Evolutionary conservation across 2,888 invertebrate genomes (phyloP).

Genomic region (Chrysolina haemoptera): DNA sequence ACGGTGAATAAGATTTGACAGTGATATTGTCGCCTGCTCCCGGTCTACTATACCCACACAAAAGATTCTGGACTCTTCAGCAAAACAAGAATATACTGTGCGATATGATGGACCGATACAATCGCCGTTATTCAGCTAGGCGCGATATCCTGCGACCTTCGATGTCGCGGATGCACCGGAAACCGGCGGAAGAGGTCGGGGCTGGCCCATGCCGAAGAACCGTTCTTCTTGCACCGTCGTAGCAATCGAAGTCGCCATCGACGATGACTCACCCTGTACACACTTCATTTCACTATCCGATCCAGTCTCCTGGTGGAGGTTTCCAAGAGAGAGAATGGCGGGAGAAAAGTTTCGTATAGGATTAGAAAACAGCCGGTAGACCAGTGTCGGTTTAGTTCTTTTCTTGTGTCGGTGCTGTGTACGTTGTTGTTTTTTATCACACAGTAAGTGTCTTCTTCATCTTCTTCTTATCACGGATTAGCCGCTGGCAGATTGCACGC

Average conservation of each 20-base stretch:
- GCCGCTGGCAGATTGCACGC: slow-evolving; percentile 30
- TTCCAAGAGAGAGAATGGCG: slow-evolving; percentile 65
- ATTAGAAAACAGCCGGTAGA: slow-evolving; percentile 68
- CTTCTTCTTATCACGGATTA: slow-evolving; percentile 40
- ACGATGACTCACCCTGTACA: slow-evolving; percentile 49
- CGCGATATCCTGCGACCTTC: background rate
- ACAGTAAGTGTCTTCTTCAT: slow-evolving; percentile 59
- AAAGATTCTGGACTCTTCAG: too few relatives aligned
- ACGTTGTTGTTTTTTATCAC: slow-evolving; percentile 56
- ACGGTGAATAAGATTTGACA: too few relatives aligned
- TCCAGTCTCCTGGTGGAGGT: slow-evolving; percentile 61
- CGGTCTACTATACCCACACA: too few relatives aligned
- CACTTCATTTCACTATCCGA: slow-evolving; percentile 58
- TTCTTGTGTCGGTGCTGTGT: slow-evolving; percentile 66
- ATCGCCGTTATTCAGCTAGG: background rate
- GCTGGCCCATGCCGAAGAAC: slow-evolving; percentile 11
- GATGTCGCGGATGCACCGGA: slow-evolving; percentile 1
- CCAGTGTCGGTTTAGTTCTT: slow-evolving; percentile 66
- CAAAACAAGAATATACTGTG: too few relatives aligned
- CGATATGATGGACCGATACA: too few relatives aligned
- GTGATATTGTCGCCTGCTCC: too few relatives aligned
- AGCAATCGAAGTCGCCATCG: background rate
- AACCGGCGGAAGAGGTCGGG: slow-evolving; percentile 17
- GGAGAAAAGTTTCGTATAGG: slow-evolving; percentile 66
- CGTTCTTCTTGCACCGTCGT: slow-evolving; percentile 3